A percentile compares a stretch with the other conserved stretches of the same genome.
Evolutionary conservation across 1,140 invertebrate genomes (phyloP).

Genomic region (Mylabris phalerata): DNA sequence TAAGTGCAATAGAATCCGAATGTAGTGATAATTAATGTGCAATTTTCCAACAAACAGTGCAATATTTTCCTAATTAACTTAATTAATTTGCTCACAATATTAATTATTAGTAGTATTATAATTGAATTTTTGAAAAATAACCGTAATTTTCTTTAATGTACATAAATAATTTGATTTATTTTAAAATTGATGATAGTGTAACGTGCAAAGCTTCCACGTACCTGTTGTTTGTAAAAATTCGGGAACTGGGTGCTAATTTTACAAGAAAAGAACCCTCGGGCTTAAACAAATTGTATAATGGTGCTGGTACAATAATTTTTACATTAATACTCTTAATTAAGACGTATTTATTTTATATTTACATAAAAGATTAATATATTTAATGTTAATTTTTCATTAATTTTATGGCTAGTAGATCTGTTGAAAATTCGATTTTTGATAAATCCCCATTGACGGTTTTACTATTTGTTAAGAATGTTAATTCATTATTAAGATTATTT

Average conservation of each 20-base stretch:
- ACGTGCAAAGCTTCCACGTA: conserved; percentile 20
- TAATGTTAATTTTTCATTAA: conserved; percentile 2
- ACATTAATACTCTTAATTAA: background rate
- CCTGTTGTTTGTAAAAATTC: conserved; percentile 14
- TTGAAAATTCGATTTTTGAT: background rate
- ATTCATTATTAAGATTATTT: background rate
- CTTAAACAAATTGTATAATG: background rate
- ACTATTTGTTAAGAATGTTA: background rate
- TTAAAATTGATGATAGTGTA: conserved; percentile 6
- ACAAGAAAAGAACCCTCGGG: background rate
- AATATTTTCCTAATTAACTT: background rate
- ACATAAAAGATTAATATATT: conserved; percentile 1
- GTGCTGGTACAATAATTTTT: background rate
- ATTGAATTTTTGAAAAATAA: too few relatives aligned
- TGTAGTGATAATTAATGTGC: background rate
- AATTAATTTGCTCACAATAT: background rate
- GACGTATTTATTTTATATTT: background rate
- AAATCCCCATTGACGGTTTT: background rate
- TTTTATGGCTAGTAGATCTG: background rate
- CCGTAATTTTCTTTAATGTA: too few relatives aligned
- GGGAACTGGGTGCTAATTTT: conserved; percentile 4
- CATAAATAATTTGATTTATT: too few relatives aligned
- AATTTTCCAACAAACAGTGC: background rate
- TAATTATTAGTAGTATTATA: too few relatives aligned
- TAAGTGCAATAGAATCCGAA: background rate